phyloP scores from a whole-genome alignment of 2,797 vertebrate species.

The Anguilla obscura region DNA sequence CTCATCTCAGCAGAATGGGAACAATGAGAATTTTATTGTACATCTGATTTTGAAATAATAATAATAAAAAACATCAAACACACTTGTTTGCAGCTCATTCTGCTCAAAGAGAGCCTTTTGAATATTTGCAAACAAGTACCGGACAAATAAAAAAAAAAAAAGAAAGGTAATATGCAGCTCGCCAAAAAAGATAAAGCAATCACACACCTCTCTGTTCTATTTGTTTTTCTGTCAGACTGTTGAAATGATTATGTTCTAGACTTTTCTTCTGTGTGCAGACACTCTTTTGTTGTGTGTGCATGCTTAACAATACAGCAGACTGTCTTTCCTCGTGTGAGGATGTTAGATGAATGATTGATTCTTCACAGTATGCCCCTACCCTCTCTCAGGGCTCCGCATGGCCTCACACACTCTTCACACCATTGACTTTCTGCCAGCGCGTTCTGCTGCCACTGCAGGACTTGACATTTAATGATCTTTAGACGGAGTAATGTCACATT shows the following conservation, averaged over 20 bases:
- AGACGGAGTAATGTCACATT: constrained; percentile 81
- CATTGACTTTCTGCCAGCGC: constrained; percentile 88
- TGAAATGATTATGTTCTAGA: constrained; percentile 3
- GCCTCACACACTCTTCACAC: constrained; percentile 53
- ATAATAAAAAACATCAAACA: neutral
- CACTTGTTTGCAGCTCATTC: neutral
- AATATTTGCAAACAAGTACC: constrained; percentile 6
- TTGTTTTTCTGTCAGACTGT: neutral
- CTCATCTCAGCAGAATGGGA: neutral
- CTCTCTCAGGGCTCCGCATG: neutral
- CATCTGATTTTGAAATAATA: neutral
- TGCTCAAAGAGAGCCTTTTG: neutral
- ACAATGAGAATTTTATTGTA: neutral
- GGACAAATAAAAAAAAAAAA: neutral
- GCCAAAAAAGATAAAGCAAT: neutral
- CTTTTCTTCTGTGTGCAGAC: neutral
- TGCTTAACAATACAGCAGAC: neutral
- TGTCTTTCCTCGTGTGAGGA: neutral
- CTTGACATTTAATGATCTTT: constrained; percentile 91
- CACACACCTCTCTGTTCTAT: neutral
- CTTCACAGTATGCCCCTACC: constrained; percentile 14
- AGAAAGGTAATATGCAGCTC: neutral
- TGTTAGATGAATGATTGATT: constrained; percentile 11
- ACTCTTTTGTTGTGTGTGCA: neutral
- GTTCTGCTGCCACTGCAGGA: constrained; percentile 77